Evolutionary conservation across 2,888 invertebrate genomes (phyloP), one percentile per base, ranked within the genome.

Genomic region (Drosophila mayaguana): DNA sequence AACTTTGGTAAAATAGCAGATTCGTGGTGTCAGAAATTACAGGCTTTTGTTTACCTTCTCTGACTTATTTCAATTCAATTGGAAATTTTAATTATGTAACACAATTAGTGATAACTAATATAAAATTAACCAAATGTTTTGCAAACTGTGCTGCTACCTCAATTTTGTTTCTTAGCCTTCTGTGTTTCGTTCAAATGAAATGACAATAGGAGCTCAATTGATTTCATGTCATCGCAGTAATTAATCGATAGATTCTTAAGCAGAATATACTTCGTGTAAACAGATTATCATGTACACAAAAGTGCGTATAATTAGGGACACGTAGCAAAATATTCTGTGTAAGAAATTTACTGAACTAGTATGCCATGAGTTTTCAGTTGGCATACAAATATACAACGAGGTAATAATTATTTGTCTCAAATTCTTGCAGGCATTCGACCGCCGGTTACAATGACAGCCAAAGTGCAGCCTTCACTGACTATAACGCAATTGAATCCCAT

Each of bases 381-480:
- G 7, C 6, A 43, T 12, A 22, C 9, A 28, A 25, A 11, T 9
- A 25, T 11, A 20, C 0, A 12, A n/a, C 3, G 11, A 12, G n/a
- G 9, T 18, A 36, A 8, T 20, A 38, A 20, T 1, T 11, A 16
- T 28, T 32, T 5, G n/a, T 0, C 6, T 28, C 8, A 2, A 16
- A 22, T 25, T 8, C 28, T 22, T 75, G 22, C 63, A 91, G 92
- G 91, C 16, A 86, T 92, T 45, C 91, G 93, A 45, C 91, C 92
- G 3, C 91, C 92, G 3, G 90, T 92, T 3, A 91, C 92, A n/a
- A 92, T 92, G 83, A 88, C 91, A n/a, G 81, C 92, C 8, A 93
- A 93, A 78, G 91, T 91, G 7, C 93, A 93, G 75, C 92, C 93
- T 0, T 92, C 93, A 18, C 72, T 93, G 40, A 93, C 93, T 1